phyloP scores from a whole-genome alignment of 2,888 invertebrate species.

The Cabera pusaria region DNA sequence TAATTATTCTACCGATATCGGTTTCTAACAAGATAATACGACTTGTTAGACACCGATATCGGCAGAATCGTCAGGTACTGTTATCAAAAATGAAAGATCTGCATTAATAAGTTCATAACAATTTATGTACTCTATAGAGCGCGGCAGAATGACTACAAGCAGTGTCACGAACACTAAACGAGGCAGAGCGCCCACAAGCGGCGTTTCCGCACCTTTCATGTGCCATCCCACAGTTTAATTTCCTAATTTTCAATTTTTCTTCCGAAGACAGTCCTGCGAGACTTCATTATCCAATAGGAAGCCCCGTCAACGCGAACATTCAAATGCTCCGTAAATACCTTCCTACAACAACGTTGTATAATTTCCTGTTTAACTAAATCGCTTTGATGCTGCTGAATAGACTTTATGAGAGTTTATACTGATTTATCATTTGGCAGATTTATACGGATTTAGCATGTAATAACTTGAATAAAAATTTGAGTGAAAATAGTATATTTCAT shows the following conservation, averaged over 20 bases:
- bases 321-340: conserved; percentile 52
- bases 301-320: conserved; percentile 61
- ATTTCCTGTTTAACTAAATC: conserved; percentile 76
- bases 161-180: too few relatives aligned
- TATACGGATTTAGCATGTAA: too few relatives aligned
- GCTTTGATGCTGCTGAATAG: conserved; percentile 69
- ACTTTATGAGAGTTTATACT: conserved; percentile 51
- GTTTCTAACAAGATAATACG: too few relatives aligned
- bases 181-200: conserved; percentile 37
- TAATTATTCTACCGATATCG: too few relatives aligned
- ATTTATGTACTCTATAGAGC: too few relatives aligned
- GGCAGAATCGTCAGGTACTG: too few relatives aligned
- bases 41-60: too few relatives aligned
- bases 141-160: too few relatives aligned
- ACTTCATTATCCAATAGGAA: conserved; percentile 80
- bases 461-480: too few relatives aligned
- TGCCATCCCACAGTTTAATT: conserved; percentile 69
- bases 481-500: too few relatives aligned
- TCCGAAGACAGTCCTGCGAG: conserved; percentile 59
- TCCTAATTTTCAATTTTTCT: conserved; percentile 76
- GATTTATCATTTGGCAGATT: conserved; percentile 38
- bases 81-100: too few relatives aligned
- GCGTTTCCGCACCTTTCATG: conserved; percentile 68
- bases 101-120: too few relatives aligned
- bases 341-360: conserved; percentile 65